Conservation (phyloP, 2,113 vertebrate genomes). For the Corvus hawaiiensis region DNA sequence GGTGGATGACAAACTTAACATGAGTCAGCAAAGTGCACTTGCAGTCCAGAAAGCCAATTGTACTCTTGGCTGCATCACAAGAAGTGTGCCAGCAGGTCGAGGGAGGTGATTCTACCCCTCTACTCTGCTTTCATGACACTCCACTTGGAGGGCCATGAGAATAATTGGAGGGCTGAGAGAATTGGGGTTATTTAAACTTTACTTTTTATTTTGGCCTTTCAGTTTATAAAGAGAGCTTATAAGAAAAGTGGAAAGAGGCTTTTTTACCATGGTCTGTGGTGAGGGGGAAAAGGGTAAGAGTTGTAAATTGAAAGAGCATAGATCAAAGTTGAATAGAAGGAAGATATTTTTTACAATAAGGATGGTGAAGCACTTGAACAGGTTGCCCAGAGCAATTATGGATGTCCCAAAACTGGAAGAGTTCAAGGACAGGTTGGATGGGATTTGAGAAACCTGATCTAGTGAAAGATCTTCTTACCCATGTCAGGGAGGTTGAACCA, state of each 20-base stretch:
- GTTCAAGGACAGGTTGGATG: not conserved
- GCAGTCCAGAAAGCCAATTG: not conserved
- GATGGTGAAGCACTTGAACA: not conserved
- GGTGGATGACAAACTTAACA: not conserved
- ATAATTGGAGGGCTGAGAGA: not conserved
- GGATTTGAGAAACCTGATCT: not conserved
- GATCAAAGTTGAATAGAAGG: not conserved
- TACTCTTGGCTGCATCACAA: not conserved
- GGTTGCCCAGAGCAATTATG: not conserved
- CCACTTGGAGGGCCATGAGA: not conserved
- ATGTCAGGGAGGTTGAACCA: rapidly evolving
- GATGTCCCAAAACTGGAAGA: not conserved
- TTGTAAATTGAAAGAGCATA: not conserved
- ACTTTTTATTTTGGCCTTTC: not conserved
- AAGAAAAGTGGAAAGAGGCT: not conserved
- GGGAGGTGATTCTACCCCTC: not conserved
- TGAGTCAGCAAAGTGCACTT: not conserved
- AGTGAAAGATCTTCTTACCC: not conserved
- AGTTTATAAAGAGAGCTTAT: not conserved
- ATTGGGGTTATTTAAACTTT: not conserved
- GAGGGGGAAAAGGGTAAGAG: not conserved
- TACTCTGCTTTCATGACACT: rapidly evolving
- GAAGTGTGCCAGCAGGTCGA: not conserved
- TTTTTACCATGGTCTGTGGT: not conserved
- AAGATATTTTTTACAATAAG: not conserved